Base-by-base conservation (phyloP, 2,888 invertebrate species). In the Sminthurides aquaticus region DNA sequence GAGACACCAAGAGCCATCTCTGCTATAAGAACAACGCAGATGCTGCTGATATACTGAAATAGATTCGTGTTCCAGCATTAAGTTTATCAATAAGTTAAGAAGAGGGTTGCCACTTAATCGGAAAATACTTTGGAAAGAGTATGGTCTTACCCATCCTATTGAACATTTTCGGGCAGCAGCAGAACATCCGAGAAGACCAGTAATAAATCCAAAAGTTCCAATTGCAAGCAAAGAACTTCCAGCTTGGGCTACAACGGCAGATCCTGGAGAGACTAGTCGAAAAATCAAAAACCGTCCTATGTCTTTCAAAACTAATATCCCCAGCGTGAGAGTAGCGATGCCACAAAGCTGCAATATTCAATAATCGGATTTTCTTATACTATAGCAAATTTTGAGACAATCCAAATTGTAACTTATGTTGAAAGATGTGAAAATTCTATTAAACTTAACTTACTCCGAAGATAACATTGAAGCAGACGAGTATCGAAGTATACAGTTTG, bases 381-480 rank as follows among this genome's bases (percentile, higher is more conserved):
- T n/a, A n/a, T n/a, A 49, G 27, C 3, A 49, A 22, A 49, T 18
- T 22, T 49, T 29, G 5, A 49, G 20, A n/a, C 29, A 48, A 24
- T 8, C 8, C 26, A 22, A 11, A 5, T 52, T 18, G 15, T 49
- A 29, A 60, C 3, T 20, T 25, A 8, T 60, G 22, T 27, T 60
- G 25, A 49, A n/a, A n/a, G n/a, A n/a, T n/a, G n/a, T n/a, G n/a
- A n/a, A 25, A 28, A 57, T 11, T 24, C 54, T 24, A 11, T 18
- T 24, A 57, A 27, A 57, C n/a, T 8, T 25, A 49, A 65, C 73
- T 74, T 67, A 74, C 74, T 2, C 70, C 69, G 63, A 74, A 74
- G 2, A 74, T 68, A 49, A 74, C 69, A 67, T 74, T 74, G 69
- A 74, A 71, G 66, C 72, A 74, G 27, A 74, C 61, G 24, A 74